A percentile compares a stretch with the other conserved stretches of the same genome.
Conservation (phyloP, 2,113 vertebrate species). For the Myrmophylax atrothorax region DNA sequence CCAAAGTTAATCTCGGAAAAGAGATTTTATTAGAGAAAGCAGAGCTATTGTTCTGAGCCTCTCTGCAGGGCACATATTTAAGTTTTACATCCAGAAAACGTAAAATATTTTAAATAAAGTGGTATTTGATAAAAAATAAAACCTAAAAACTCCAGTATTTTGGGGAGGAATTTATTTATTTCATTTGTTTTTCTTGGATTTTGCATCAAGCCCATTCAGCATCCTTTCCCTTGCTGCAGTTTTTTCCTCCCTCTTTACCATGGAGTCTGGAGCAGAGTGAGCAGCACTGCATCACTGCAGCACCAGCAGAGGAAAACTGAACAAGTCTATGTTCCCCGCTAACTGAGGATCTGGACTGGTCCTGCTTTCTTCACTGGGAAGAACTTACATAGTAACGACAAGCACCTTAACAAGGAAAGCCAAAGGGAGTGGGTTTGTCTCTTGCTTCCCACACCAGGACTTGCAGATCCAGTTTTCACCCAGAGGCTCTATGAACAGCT, state of each 20-base stretch:
- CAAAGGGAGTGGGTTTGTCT: neutral
- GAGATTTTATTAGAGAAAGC: constrained; percentile 16
- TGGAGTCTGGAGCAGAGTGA: neutral
- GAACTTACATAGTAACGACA: neutral
- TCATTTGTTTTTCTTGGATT: neutral
- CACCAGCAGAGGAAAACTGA: neutral
- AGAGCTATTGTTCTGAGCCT: neutral
- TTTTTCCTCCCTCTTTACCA: neutral
- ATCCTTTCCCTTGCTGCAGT: neutral
- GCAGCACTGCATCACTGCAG: neutral
- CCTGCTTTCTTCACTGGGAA: neutral
- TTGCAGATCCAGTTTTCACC: neutral
- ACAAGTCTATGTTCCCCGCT: neutral
- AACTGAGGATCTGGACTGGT: neutral
- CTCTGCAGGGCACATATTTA: neutral
- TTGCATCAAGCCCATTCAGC: rapidly evolving
- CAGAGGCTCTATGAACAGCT: neutral
- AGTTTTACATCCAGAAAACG: neutral
- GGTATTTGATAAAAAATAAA: neutral
- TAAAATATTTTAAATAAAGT: neutral
- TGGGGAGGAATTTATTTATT: neutral
- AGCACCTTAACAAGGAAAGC: neutral
- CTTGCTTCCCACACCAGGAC: neutral
- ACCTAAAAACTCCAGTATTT: neutral
- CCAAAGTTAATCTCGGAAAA: constrained; percentile 23